Conservation (phyloP, 1,140 invertebrate species). For the Papilio polytes region DNA sequence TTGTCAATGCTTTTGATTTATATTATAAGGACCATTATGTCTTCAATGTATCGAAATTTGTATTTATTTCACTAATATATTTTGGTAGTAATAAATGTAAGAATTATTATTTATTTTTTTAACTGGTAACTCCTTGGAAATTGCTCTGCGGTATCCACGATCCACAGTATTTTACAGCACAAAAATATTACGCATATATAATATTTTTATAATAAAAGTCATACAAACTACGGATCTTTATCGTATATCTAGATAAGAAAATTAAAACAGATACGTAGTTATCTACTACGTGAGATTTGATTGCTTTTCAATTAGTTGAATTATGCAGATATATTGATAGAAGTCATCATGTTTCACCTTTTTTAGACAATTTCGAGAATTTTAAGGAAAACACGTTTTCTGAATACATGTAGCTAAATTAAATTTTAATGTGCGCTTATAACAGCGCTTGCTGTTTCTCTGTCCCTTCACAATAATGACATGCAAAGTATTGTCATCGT, state of each 20-base stretch:
- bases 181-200: background rate
- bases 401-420: no score
- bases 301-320: background rate
- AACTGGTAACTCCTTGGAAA: background rate
- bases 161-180: background rate
- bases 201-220: no score
- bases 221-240: background rate
- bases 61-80: background rate
- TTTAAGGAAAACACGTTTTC: no score
- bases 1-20: constrained; percentile 1
- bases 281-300: background rate
- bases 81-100: background rate
- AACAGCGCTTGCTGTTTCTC: no score
- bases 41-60: constrained; percentile 12
- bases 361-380: no score
- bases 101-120: background rate
- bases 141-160: background rate
- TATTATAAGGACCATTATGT: constrained; percentile 4
- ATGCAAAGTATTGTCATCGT: no score
- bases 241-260: background rate
- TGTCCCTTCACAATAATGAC: no score
- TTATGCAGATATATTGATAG: background rate
- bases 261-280: background rate
- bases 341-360: background rate
- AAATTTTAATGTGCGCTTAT: no score